phyloP scores from a whole-genome alignment of 2,113 vertebrate species.

The Ailurus styani region DNA sequence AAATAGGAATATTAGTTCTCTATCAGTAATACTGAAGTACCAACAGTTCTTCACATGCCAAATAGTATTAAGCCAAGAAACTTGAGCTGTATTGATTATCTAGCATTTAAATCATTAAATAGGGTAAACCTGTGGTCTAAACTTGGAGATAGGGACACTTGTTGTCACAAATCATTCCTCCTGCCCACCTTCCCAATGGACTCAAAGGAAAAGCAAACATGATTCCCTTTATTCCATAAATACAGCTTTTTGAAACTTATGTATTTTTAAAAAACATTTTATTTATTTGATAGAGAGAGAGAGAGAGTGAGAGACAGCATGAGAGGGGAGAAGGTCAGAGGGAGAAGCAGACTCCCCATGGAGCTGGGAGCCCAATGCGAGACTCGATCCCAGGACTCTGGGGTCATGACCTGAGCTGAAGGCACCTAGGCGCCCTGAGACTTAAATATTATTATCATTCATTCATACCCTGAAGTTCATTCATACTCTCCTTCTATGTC shows the following conservation, averaged over 20 bases:
- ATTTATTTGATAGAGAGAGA: too few species aligned
- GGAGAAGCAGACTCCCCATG: too few species aligned
- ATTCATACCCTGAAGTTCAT: not conserved
- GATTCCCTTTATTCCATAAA: not conserved
- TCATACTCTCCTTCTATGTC: not conserved
- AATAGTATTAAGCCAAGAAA: not conserved
- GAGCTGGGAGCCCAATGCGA: too few species aligned
- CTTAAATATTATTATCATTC: not conserved
- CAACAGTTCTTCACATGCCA: not conserved
- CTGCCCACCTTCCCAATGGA: not conserved
- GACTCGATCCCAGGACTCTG: too few species aligned
- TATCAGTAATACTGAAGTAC: not conserved
- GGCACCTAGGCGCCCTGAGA: too few species aligned
- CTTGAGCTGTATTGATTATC: not conserved
- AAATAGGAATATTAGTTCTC: not conserved
- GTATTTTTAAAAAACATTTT: too few species aligned
- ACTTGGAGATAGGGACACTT: too few species aligned
- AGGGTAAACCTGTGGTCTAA: not conserved
- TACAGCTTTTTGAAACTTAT: not conserved
- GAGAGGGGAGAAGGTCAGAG: too few species aligned
- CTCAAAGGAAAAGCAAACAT: not conserved
- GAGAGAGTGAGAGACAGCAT: too few species aligned
- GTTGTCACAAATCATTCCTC: not conserved
- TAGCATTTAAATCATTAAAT: not conserved
- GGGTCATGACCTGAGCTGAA: too few species aligned